Evolutionary conservation across 2,113 vertebrate genomes (phyloP).

Genomic region (Corynorhinus townsendii): DNA sequence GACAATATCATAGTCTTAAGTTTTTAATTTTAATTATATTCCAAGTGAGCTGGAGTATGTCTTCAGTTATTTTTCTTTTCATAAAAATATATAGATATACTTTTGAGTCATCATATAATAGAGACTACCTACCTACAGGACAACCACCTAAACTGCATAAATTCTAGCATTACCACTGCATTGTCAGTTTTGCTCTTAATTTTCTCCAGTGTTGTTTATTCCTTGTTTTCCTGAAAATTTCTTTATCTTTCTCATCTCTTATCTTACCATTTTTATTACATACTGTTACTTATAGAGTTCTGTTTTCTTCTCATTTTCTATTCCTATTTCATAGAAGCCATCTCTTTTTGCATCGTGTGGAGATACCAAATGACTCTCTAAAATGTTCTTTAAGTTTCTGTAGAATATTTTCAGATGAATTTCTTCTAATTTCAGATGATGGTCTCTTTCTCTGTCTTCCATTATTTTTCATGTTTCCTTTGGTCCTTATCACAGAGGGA

Average conservation of each 20-base stretch:
- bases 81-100: neutral
- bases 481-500: neutral
- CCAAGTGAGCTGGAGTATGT: neutral
- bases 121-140: neutral
- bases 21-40: slow-evolving; percentile 4
- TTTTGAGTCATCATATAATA: neutral
- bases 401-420: neutral
- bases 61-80: slow-evolving; percentile 10
- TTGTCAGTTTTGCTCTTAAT: neutral
- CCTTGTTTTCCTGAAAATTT: neutral
- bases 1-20: neutral
- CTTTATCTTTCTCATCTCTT: neutral
- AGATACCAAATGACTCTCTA: neutral
- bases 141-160: neutral
- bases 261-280: neutral
- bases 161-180: neutral
- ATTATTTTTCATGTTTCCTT: neutral
- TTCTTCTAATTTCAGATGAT: neutral
- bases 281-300: neutral
- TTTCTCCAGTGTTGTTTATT: neutral
- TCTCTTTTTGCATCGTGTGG: neutral
- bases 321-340: neutral
- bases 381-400: neutral
- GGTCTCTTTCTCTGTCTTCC: neutral
- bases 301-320: slow-evolving; percentile 13